These are phyloP conservation scores for Pygmarrhopalites habei DNA, from an alignment of 1,140 invertebrate species.

Conservation along the genomic window DNA sequence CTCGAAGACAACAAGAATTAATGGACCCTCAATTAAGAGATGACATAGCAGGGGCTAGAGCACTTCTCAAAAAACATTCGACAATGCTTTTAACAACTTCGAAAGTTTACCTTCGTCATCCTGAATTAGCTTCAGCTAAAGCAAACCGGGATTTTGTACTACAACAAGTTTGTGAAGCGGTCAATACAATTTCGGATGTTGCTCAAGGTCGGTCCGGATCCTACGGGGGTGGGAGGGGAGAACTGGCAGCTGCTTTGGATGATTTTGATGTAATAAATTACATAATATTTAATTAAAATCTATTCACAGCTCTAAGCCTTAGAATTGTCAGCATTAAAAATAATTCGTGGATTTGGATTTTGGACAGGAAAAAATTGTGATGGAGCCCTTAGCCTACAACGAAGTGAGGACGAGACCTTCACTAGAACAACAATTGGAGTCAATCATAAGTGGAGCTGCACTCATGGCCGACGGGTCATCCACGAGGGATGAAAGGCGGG, in stretches of 20 bases:
- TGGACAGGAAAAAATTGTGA: conserved; percentile 80
- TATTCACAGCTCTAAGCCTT: background rate
- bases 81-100: conserved; percentile 96
- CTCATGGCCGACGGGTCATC: conserved; percentile 95
- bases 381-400: conserved; percentile 91
- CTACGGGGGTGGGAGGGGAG: conserved; percentile 77
- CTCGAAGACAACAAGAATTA: conserved; percentile 84
- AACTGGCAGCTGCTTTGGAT: conserved; percentile 89
- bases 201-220: conserved; percentile 69
- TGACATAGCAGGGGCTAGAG: conserved; percentile 77
- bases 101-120: conserved; percentile 94
- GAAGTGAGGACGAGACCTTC: conserved; percentile 88
- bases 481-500: conserved; percentile 82
- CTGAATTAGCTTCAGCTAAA: conserved; percentile 89
- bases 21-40: conserved; percentile 90
- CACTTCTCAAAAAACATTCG: conserved; percentile 83
- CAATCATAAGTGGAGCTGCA: conserved; percentile 94
- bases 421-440: conserved; percentile 90
- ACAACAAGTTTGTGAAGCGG: conserved; percentile 90
- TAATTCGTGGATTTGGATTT: too few relatives aligned
- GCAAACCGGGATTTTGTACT: conserved; percentile 92
- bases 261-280: conserved; percentile 76
- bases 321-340: background rate
- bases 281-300: background rate
- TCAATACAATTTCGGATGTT: conserved; percentile 88